Evolutionary conservation across 2,797 vertebrate species (phyloP), one percentile per base, ranked within the genome.

Genomic region (Merluccius polli): DNA sequence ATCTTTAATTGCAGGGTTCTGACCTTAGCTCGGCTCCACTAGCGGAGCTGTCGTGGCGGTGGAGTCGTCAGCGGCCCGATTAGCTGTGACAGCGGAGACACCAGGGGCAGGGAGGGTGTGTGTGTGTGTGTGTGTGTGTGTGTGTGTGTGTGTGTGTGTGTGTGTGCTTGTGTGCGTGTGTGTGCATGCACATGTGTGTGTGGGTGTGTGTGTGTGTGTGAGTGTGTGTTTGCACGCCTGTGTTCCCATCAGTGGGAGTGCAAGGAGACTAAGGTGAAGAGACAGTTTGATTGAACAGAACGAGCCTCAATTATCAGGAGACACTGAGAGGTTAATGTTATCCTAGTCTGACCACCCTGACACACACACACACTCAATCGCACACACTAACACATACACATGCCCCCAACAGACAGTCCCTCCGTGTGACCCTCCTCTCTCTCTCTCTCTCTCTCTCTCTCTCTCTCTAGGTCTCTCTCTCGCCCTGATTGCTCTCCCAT

Each of bases 1-100:
- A 87, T 89, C 90, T 93, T 93, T 94, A 94, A 94, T 94, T 94
- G 91, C 90, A 86, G 88, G 88, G 83, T 89, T 87, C 88, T 94
- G 93, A 94, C 94, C 94, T 94, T 93, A 93, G 88, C 88, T 71
- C 85, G 88, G 90, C 86, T 67, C 88, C 87, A 63, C 90, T 92
- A 91, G 94, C 92, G 92, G 87, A 85, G 86, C 90, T 91, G 89
- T 92, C 90, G 89, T 85, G 83, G 91, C 80, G 5, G 89, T 84
- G 89, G 92, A 92, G 91, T 92, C 91, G 91, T 89, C 85, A 87
- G 87, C 65, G n/a, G 88, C 86, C 91, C 92, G 93, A 94, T 94
- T 93, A 92, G 89, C 84, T 87, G 86, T 90, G 90, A 89, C 87
- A 88, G 90, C 84, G 69, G 36, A 70, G 71, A 29, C n/a, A 67